Conservation (phyloP, 2,797 vertebrate genomes). For the Sebastes jordani region DNA sequence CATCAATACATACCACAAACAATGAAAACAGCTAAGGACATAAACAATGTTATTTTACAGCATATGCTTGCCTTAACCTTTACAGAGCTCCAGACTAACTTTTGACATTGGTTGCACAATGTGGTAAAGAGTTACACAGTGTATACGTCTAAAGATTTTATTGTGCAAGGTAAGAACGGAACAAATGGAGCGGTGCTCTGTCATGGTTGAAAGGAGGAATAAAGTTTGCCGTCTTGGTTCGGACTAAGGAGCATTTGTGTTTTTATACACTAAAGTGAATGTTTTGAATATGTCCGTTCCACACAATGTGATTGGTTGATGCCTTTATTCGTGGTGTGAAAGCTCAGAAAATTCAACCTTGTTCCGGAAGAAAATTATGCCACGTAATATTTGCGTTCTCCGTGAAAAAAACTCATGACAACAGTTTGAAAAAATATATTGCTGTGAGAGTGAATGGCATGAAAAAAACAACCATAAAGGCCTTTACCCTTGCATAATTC, state of each 20-base stretch:
- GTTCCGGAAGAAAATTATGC: fast-evolving
- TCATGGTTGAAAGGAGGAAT: neutral
- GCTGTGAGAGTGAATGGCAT: too few species aligned
- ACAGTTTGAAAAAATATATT: too few species aligned
- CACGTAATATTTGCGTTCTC: too few species aligned
- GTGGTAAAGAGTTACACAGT: neutral
- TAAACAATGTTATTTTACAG: neutral
- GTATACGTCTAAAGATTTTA: neutral
- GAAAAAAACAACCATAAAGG: too few species aligned
- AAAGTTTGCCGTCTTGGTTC: neutral
- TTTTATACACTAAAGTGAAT: neutral
- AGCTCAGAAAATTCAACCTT: too few species aligned
- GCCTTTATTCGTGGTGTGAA: too few species aligned
- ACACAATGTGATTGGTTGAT: too few species aligned
- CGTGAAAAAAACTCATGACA: too few species aligned
- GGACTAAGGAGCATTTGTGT: neutral
- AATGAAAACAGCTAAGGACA: neutral
- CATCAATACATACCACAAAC: neutral
- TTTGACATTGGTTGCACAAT: too few species aligned
- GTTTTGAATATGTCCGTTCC: too few species aligned
- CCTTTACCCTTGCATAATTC: neutral
- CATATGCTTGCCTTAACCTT: neutral
- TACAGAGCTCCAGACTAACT: too few species aligned
- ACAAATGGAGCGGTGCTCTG: neutral
- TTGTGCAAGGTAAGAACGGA: neutral